Conservation (phyloP, 2,888 invertebrate species). For the Seira musarum region DNA sequence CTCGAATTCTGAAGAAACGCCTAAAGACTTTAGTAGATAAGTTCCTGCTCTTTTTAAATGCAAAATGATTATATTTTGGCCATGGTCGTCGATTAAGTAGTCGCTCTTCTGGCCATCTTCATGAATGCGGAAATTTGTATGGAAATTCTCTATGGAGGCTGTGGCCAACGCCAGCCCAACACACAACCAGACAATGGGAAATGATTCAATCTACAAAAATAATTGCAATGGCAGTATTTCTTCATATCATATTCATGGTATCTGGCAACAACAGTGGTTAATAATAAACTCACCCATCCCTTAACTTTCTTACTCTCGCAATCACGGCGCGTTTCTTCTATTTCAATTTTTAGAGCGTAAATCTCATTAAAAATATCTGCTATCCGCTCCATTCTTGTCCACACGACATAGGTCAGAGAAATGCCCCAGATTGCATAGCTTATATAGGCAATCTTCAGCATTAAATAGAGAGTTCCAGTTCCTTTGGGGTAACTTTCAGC, state of each 20-base stretch:
- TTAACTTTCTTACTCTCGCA: background rate
- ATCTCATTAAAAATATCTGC: constrained; percentile 20
- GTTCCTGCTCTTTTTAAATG: background rate
- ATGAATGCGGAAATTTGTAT: background rate
- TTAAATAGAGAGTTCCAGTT: background rate
- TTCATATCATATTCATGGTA: too few species aligned
- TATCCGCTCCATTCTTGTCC: constrained; percentile 3
- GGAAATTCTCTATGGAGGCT: constrained; percentile 1
- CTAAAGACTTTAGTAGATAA: constrained; percentile 3
- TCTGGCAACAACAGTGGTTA: too few species aligned
- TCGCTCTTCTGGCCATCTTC: background rate
- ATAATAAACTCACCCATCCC: background rate
- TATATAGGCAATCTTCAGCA: constrained; percentile 4
- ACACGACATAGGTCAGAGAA: constrained; percentile 1
- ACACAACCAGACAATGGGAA: background rate
- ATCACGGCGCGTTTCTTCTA: too few species aligned
- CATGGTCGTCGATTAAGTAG: too few species aligned
- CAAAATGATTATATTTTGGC: background rate
- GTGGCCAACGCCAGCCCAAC: background rate
- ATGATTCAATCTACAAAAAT: background rate
- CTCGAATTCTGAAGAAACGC: background rate
- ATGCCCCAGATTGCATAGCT: background rate
- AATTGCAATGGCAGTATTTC: background rate
- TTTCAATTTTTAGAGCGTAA: background rate
- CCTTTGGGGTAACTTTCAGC: background rate